Evolutionary conservation across 1,140 invertebrate genomes (phyloP).

Genomic region (Cotesia vestalis): DNA sequence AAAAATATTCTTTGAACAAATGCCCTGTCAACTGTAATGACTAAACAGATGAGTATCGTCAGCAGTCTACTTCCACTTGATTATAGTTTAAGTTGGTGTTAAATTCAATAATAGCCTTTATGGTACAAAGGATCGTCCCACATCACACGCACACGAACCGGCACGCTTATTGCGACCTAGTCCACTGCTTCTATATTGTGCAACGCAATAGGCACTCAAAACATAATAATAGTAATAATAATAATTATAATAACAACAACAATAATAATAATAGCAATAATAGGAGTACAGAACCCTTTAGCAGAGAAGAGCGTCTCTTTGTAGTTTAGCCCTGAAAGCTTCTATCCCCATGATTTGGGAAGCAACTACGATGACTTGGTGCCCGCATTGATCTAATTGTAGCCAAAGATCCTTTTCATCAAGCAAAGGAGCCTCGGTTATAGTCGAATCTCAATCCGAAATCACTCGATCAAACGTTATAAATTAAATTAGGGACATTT

Average conservation of each 20-base stretch:
- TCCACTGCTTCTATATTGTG: background rate
- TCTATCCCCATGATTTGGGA: slow-evolving; percentile 14
- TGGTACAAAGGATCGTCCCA: slow-evolving; percentile 6
- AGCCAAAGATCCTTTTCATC: slow-evolving; percentile 3
- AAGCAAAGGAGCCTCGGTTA: background rate
- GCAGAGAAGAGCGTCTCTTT: background rate
- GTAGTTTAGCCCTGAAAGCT: slow-evolving; percentile 6
- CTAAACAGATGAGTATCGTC: slow-evolving; percentile 7
- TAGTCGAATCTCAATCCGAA: no score
- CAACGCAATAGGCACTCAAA: background rate
- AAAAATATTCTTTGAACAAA: slow-evolving; percentile 5
- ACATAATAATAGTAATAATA: no score
- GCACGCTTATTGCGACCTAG: slow-evolving; percentile 5
- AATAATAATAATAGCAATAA: background rate
- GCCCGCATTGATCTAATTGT: slow-evolving; percentile 12
- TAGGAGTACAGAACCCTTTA: background rate
- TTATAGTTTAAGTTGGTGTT: background rate
- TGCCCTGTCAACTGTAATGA: background rate
- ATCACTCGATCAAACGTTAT: no score
- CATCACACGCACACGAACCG: background rate
- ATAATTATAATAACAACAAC: background rate
- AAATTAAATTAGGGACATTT: no score
- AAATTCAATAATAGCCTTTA: slow-evolving; percentile 20
- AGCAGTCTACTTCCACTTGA: background rate
- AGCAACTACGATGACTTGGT: background rate